These are phyloP conservation scores for Leptura quadrifasciata DNA, from an alignment of 2,888 invertebrate species.

Conservation along the genomic window DNA sequence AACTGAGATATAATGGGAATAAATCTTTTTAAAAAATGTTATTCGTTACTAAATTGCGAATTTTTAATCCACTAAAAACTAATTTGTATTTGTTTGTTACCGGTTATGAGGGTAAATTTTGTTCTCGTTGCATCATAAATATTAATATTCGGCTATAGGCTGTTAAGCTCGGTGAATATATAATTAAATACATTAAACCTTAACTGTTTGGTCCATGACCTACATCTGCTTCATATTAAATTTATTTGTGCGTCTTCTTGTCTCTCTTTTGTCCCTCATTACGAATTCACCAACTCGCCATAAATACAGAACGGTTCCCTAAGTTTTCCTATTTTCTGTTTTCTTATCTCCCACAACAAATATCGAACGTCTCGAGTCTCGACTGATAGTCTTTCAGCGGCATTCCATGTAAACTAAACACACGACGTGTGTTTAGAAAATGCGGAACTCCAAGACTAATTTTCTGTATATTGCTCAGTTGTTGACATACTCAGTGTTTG, in stretches of 20 bases:
- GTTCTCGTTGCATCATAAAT: slow-evolving; percentile 25
- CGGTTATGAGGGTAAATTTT: neutral
- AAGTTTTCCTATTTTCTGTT: slow-evolving; percentile 38
- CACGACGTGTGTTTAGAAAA: neutral
- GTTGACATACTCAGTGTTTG: slow-evolving; percentile 32
- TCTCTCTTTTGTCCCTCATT: slow-evolving; percentile 29
- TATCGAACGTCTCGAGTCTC: slow-evolving; percentile 24
- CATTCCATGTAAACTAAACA: slow-evolving; percentile 27
- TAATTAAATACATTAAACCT: slow-evolving; percentile 14
- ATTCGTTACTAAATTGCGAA: neutral
- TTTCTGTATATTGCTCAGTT: slow-evolving; percentile 26
- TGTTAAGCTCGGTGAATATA: slow-evolving; percentile 23
- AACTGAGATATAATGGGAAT: neutral
- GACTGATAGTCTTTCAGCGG: slow-evolving; percentile 5
- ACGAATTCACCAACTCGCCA: slow-evolving; percentile 29
- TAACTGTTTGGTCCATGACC: slow-evolving; percentile 27
- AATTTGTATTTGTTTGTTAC: slow-evolving; percentile 22
- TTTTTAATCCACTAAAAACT: neutral
- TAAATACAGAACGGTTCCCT: slow-evolving; percentile 39
- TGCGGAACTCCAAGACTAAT: slow-evolving; percentile 20
- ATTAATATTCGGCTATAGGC: slow-evolving; percentile 19
- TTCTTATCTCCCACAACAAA: slow-evolving; percentile 34
- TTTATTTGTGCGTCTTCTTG: slow-evolving; percentile 30
- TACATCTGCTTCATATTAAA: slow-evolving; percentile 27
- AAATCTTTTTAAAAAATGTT: neutral